Percentiles rank a stretch among this genome's conserved stretches.
Evolutionary conservation across 2,113 vertebrate species (phyloP).

Genomic region (Phocoena phocoena): DNA sequence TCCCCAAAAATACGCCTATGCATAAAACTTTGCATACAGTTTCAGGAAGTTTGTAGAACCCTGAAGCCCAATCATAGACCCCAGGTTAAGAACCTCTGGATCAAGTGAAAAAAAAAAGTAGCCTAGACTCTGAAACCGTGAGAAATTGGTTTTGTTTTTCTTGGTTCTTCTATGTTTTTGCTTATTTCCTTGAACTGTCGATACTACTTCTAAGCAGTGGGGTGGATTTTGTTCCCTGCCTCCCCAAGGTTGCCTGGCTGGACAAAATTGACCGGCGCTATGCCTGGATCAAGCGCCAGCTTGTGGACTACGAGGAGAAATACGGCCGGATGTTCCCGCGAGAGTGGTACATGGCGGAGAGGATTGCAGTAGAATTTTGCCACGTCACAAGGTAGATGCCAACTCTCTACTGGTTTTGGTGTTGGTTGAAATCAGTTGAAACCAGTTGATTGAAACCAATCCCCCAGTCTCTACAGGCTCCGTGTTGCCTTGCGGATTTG

Average conservation of each 20-base stretch:
- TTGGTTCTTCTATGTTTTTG: constrained; percentile 1
- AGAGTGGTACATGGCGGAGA: constrained; percentile 98
- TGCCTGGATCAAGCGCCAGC: constrained; percentile 97
- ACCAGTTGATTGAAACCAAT: not conserved
- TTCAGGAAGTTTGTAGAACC: not conserved
- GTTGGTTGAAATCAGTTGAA: not conserved
- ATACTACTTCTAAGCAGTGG: not conserved
- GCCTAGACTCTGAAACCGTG: not conserved
- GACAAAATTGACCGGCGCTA: constrained; percentile 97
- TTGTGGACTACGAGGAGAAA: constrained; percentile 98
- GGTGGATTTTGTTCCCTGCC: not conserved
- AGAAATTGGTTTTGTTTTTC: not conserved
- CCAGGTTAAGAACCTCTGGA: not conserved
- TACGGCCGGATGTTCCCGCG: constrained; percentile 96
- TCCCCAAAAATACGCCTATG: not conserved
- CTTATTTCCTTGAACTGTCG: constrained; percentile 21
- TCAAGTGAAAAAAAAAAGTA: not conserved
- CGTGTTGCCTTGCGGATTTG: not conserved
- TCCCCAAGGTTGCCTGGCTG: constrained; percentile 94
- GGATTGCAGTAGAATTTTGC: constrained; percentile 97
- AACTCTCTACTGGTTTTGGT: not conserved
- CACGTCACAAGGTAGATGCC: constrained; percentile 92
- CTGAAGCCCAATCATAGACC: not conserved
- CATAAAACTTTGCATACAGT: not conserved
- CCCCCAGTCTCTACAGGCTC: not conserved